A percentile compares a stretch with the other conserved stretches of the same genome.
These are phyloP conservation scores for Drosophila austrosaltans DNA, from an alignment of 2,888 invertebrate genomes.

Conservation along the genomic window DNA sequence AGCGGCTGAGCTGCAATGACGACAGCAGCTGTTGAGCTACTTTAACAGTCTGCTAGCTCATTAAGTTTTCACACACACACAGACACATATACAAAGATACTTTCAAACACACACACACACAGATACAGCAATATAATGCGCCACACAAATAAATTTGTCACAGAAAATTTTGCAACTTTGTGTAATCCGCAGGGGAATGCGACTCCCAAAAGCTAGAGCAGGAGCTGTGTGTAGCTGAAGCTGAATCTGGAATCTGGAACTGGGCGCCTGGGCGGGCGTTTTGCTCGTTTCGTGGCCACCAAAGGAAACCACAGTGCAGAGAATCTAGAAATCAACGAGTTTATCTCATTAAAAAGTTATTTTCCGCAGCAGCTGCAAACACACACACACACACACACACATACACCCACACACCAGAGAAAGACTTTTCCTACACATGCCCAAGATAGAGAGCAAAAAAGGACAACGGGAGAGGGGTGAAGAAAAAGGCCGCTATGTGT, in stretches of 20 bases:
- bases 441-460: constrained; percentile 43
- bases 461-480: not conserved
- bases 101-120: constrained; percentile 19
- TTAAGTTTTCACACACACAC: constrained; percentile 69
- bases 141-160: constrained; percentile 78
- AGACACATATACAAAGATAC: constrained; percentile 26
- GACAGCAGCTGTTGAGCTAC: constrained; percentile 74
- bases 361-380: constrained; percentile 75
- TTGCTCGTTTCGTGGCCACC: constrained; percentile 46
- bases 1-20: constrained; percentile 54
- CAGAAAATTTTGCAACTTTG: constrained; percentile 77
- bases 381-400: constrained; percentile 48
- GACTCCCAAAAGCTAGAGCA: constrained; percentile 19
- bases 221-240: constrained; percentile 15
- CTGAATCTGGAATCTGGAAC: constrained; percentile 27
- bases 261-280: constrained; percentile 25
- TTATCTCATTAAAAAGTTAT: constrained; percentile 83
- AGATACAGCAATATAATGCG: constrained; percentile 68
- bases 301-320: constrained; percentile 69
- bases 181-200: constrained; percentile 67
- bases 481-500: constrained; percentile 54
- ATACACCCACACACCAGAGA: constrained; percentile 25
- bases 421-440: constrained; percentile 69
- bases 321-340: constrained; percentile 79
- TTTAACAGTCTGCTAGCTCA: constrained; percentile 78